These are phyloP conservation scores for Melitaea athalia DNA, from an alignment of 2,888 invertebrate genomes.

Conservation along the genomic window DNA sequence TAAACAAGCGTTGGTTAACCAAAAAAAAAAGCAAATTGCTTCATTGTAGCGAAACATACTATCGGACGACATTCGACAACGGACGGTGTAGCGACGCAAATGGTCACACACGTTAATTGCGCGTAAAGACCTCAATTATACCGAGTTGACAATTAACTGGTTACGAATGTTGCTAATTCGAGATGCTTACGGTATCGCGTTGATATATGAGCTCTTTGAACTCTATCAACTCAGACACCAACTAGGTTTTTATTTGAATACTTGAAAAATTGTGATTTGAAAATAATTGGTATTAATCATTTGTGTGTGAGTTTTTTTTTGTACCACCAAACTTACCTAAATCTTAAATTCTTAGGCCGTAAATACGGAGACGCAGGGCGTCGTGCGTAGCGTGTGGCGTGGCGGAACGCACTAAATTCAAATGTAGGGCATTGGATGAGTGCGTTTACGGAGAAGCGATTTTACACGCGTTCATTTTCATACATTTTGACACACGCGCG, in stretches of 20 bases:
- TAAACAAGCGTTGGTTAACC: too few species aligned
- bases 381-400: too few species aligned
- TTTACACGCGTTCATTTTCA: too few species aligned
- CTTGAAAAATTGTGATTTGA: not conserved
- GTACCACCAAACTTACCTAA: not conserved
- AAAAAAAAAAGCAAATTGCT: not conserved
- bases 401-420: too few species aligned
- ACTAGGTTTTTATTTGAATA: not conserved
- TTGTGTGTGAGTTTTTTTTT: too few species aligned
- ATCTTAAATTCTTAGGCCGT: too few species aligned
- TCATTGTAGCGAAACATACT: not conserved
- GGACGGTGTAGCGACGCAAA: conserved; percentile 7
- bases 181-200: conserved; percentile 23
- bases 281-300: too few species aligned
- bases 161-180: conserved; percentile 21
- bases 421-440: too few species aligned
- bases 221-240: not conserved
- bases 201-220: conserved; percentile 11
- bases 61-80: not conserved
- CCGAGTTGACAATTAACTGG: conserved; percentile 32
- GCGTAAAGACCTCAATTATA: conserved; percentile 30
- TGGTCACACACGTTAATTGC: conserved; percentile 25
- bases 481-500: too few species aligned
- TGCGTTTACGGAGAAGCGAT: too few species aligned
- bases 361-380: too few species aligned